Percentiles rank a stretch among this genome's conserved stretches.
These are phyloP conservation scores for Vipera ursinii DNA, from an alignment of 2,797 vertebrate species.

Conservation along the genomic window DNA sequence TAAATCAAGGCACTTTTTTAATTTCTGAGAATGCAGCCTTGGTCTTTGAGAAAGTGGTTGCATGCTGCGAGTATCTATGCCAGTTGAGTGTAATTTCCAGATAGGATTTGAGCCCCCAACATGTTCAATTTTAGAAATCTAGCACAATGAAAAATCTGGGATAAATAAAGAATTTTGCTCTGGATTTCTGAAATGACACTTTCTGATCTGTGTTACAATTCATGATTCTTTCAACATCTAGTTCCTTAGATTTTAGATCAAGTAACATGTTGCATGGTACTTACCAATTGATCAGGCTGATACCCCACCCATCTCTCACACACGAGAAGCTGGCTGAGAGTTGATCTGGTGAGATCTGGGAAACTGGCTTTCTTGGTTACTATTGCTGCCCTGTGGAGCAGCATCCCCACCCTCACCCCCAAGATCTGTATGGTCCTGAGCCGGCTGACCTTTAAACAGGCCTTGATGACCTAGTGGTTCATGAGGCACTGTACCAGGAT, in stretches of 20 bases:
- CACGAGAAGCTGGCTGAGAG: neutral
- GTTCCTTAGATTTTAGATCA: neutral
- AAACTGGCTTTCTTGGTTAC: neutral
- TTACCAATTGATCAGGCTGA: neutral
- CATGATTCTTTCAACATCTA: neutral
- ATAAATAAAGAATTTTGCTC: neutral
- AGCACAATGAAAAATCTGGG: neutral
- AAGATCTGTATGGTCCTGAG: neutral
- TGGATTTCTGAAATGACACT: neutral
- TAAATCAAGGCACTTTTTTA: neutral
- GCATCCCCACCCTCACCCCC: neutral
- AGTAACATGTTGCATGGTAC: neutral
- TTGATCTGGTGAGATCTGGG: neutral
- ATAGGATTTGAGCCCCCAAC: neutral
- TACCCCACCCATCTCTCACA: neutral
- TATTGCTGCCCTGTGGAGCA: neutral
- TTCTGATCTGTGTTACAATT: neutral
- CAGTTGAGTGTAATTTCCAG: neutral
- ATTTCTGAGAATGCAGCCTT: neutral
- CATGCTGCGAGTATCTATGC: neutral
- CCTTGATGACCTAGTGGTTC: neutral
- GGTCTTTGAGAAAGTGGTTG: neutral
- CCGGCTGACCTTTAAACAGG: neutral
- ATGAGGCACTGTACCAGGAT: neutral
- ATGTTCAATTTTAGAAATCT: neutral